phyloP scores from a whole-genome alignment of 2,797 vertebrate species.

The Sternotherus odoratus region DNA sequence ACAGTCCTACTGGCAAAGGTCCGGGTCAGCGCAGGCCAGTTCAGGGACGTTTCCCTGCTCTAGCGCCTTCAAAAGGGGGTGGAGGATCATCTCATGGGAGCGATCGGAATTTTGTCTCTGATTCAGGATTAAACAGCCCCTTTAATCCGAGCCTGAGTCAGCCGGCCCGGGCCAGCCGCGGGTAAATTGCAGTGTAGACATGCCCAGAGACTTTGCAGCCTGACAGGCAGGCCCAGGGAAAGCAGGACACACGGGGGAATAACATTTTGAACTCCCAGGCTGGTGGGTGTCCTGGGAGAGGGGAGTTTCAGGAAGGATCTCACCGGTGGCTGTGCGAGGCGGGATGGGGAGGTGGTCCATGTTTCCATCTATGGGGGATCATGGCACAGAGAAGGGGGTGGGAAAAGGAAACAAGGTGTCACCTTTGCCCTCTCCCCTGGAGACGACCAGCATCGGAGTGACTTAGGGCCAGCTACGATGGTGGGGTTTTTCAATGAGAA shows the following conservation, averaged over 20 bases:
- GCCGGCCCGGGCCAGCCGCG: not conserved
- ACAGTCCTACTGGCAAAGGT: not conserved
- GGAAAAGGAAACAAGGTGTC: not conserved
- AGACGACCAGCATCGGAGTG: not conserved
- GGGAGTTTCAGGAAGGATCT: not conserved
- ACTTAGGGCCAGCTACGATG: not conserved
- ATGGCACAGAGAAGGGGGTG: not conserved
- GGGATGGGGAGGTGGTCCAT: not conserved
- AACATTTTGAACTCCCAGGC: not conserved
- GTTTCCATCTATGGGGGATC: no score
- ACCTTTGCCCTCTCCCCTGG: not conserved
- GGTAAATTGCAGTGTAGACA: not conserved
- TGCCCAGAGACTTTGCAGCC: not conserved
- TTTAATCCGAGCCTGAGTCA: not conserved
- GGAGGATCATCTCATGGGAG: not conserved
- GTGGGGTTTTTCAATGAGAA: not conserved
- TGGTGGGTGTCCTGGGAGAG: not conserved
- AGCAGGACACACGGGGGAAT: not conserved
- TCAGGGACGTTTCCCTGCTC: not conserved
- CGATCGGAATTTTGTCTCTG: fast-evolving
- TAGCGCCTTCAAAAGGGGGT: not conserved
- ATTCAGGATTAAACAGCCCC: not conserved
- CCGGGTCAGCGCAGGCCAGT: not conserved
- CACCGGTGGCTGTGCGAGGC: no score
- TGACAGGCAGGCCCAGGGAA: not conserved